Evolutionary conservation across 2,797 vertebrate species (phyloP).

Genomic region (Catamblyrhynchus diadema): DNA sequence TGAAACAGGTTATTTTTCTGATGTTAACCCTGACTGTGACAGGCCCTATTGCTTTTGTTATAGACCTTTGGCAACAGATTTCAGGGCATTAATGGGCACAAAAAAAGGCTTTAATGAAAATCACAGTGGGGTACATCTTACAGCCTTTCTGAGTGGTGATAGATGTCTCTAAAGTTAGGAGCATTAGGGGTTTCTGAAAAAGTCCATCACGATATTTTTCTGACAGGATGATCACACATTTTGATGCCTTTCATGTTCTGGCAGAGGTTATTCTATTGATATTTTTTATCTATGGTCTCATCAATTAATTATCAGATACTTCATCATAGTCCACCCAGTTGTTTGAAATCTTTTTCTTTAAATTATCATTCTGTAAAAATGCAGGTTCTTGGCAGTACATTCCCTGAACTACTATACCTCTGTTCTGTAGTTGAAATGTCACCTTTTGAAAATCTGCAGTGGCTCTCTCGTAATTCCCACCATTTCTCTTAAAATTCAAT

Average conservation of each 20-base stretch:
- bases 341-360: background rate
- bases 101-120: background rate
- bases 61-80: background rate
- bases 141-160: background rate
- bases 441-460: conserved; percentile 29
- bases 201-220: background rate
- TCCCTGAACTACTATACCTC: background rate
- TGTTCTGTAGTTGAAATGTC: conserved; percentile 23
- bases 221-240: conserved; percentile 7
- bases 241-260: background rate
- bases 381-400: background rate
- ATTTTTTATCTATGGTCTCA: background rate
- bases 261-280: background rate
- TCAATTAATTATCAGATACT: background rate
- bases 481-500: conserved; percentile 9
- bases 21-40: background rate
- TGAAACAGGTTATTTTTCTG: background rate
- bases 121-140: background rate
- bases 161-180: background rate
- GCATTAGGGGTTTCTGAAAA: background rate
- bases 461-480: background rate
- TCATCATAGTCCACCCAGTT: background rate
- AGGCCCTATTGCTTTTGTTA: background rate
- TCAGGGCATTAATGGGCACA: background rate
- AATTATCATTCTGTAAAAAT: background rate